Percentiles rank a stretch among this genome's conserved stretches.
These are phyloP conservation scores for Ruditapes philippinarum DNA, from an alignment of 1,140 invertebrate genomes.

Conservation along the genomic window DNA sequence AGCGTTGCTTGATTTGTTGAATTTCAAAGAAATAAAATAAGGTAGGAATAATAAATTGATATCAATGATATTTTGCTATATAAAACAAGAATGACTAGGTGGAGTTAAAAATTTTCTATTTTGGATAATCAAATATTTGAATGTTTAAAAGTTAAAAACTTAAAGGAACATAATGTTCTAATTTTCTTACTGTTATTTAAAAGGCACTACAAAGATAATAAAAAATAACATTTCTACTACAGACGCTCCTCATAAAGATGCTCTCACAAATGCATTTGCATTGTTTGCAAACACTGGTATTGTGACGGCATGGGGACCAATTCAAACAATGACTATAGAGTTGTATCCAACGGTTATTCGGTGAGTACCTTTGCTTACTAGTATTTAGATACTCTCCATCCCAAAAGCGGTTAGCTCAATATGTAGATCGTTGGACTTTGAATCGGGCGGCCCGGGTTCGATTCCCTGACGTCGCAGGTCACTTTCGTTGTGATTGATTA, in stretches of 20 bases:
- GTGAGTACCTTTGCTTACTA: background rate
- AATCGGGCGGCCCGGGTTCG: too few relatives aligned
- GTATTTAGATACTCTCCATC: too few relatives aligned
- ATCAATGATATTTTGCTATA: too few relatives aligned
- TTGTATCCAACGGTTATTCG: constrained; percentile 21
- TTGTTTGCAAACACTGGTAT: constrained; percentile 24
- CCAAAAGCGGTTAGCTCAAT: too few relatives aligned
- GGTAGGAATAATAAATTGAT: too few relatives aligned
- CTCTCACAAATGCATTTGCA: constrained; percentile 5
- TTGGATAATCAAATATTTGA: background rate
- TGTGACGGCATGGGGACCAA: background rate
- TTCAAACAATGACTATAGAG: constrained; percentile 46
- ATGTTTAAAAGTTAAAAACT: background rate
- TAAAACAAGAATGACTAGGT: too few relatives aligned
- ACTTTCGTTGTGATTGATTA: too few relatives aligned
- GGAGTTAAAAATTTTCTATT: background rate
- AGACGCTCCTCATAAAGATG: constrained; percentile 1
- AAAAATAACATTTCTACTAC: background rate
- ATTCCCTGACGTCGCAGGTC: too few relatives aligned
- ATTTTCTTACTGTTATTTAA: background rate
- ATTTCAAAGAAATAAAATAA: too few relatives aligned
- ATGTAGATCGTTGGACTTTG: too few relatives aligned
- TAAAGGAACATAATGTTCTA: background rate
- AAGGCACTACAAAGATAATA: too few relatives aligned
- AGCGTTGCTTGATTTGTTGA: too few relatives aligned